Evolutionary conservation across 2,888 invertebrate genomes (phyloP).

Genomic region (Chrysina gloriosa): DNA sequence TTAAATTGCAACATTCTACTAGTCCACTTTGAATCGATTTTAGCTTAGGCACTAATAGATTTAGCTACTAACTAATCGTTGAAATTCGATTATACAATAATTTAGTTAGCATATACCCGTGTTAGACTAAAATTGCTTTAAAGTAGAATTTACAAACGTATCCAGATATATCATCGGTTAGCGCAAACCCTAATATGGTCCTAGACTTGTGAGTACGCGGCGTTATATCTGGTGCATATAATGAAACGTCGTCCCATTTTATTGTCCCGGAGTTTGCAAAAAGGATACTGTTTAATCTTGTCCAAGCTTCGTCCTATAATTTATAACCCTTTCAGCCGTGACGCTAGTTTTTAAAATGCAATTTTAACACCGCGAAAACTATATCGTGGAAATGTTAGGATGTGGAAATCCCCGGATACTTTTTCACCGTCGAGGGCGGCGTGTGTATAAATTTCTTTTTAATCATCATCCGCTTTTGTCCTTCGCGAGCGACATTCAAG

Average conservation of each 20-base stretch:
- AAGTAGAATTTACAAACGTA: slow-evolving; percentile 14
- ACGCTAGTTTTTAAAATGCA: slow-evolving; percentile 28
- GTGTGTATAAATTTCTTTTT: slow-evolving; percentile 26
- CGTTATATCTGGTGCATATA: background rate
- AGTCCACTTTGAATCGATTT: no score
- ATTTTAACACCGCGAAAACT: slow-evolving; percentile 20
- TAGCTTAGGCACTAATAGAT: no score
- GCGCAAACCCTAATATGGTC: no score
- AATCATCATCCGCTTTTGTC: slow-evolving; percentile 13
- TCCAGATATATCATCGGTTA: background rate
- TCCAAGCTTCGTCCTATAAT: slow-evolving; percentile 18
- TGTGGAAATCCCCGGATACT: background rate
- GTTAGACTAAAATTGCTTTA: background rate
- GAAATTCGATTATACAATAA: slow-evolving; percentile 8
- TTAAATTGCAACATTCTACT: no score
- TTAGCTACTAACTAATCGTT: background rate
- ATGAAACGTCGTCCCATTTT: slow-evolving; percentile 31
- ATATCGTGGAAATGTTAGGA: slow-evolving; percentile 25
- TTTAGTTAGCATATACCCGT: background rate
- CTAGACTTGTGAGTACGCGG: slow-evolving; percentile 5
- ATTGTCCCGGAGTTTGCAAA: slow-evolving; percentile 23
- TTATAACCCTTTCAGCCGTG: slow-evolving; percentile 25
- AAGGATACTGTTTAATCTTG: slow-evolving; percentile 30
- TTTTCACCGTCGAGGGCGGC: background rate
- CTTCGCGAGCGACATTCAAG: background rate